Base-by-base conservation (phyloP, 2,797 vertebrate genomes). In the Diglossa cyanea region DNA sequence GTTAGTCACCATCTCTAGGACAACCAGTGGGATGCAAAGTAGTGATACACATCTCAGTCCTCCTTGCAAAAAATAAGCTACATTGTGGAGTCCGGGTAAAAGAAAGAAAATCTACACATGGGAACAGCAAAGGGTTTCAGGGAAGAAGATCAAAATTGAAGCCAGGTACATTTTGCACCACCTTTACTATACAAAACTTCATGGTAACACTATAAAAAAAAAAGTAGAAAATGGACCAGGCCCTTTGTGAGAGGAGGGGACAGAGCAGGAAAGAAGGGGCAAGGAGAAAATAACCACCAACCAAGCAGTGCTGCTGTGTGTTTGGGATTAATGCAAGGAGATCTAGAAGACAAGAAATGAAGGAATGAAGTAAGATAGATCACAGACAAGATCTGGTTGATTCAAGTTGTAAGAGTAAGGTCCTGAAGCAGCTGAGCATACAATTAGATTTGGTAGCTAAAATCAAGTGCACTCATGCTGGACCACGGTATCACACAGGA, bases 381-480 rank as follows among this genome's bases (percentile, higher is more conserved):
- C 65, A 79, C 50, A 60, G 51, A 66, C 39, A 81, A 66, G 81
- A 91, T 55, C 45, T 55, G n/a, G 61, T 20, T 86, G 74, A 79
- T 82, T 53, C 63, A 45, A 53, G 44, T 6, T 72, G 1, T 26
- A 83, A 33, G 28, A 71, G 35, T 42, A 89, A 72, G 68, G 39
- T 84, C 44, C 40, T 78, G 48, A 84, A 91, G 91, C 65, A 91
- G 76, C 76, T 55, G 61, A 94, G 54, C 35, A 63, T 47, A 74
- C 20, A 20, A 94, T 84, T 63, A 81, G 76, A 81, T 92, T 45
- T 88, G 67, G 51, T 39, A 90, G 79, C 53, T 91, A 85, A 88
- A 94, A 84, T 72, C 61, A 80, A 83, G 40, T 47, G 62, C 73
- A 62, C 28, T 90, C 65, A n/a, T 55, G 44, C 60, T 4, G 7